Base-by-base conservation (phyloP, 1,140 invertebrate genomes). In the Dendroctonus valens region DNA sequence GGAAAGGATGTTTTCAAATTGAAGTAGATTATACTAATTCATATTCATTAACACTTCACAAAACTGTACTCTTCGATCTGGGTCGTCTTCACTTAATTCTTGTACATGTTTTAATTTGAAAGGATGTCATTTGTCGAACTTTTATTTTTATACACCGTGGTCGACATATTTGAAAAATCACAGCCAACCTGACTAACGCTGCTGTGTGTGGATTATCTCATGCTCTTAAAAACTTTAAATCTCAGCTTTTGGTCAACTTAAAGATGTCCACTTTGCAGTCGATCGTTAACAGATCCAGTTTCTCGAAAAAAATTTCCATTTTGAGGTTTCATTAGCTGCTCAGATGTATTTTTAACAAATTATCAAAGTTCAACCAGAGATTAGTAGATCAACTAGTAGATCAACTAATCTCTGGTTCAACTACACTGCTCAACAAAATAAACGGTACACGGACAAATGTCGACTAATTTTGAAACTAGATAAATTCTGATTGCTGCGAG, bases 61-160 rank as follows among this genome's bases (percentile, higher is more conserved):
- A 59, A 59, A 61, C 59, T 61, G 48, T 51, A 61, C 12, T 51
- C 48, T 61, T 44, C 26, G 59, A 44, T 61, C 59, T 50, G 48
- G 59, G 42, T 61, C 59, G 26, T 61, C 59, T 61, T 51, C 46
- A 51, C 9, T 50, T 51, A 38, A 61, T 40, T 61, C 48, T 61
- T 61, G 59, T 40, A 61, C 37, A n/a, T 9, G 49, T 41, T 51
- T 15, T 26, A 61, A 39, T 61, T 60, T 61, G 41, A 50, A 61
- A 39, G 48, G 59, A 51, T 64, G 61, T 41, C 51, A 63, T 55
- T 63, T 63, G n/a, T 61, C 46, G 40, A 51, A 61, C 38, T 57
- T 57, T 11, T 37, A 48, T 48, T 41, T 41, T 57, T 57, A 12
- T n/a, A 12, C n/a, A 57, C 39, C 8, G 54, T 15, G 54, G 38